Evolutionary conservation across 2,113 vertebrate genomes (phyloP).

Genomic region (Daphoenositta chrysoptera): DNA sequence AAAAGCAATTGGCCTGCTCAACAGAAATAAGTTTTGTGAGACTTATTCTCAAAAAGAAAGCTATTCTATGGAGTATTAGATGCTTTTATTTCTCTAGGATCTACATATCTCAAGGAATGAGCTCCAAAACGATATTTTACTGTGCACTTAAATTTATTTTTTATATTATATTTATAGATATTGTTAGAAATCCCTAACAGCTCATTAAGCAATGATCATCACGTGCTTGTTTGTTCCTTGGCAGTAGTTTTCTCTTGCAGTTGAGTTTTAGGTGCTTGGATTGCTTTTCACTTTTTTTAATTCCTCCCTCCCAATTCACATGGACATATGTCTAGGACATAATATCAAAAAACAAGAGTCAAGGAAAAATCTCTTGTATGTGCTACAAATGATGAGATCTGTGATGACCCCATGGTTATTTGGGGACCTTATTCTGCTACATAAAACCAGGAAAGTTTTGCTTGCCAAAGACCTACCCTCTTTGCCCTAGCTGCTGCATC

Average conservation of each 20-base stretch:
- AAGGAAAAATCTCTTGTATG: background rate
- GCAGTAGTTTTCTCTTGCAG: background rate
- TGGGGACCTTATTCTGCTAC: background rate
- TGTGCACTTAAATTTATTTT: background rate
- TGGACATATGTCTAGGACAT: background rate
- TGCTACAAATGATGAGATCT: background rate
- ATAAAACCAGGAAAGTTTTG: background rate
- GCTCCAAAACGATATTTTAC: background rate
- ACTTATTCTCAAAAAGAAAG: background rate
- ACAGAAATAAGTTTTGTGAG: background rate
- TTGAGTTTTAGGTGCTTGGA: background rate
- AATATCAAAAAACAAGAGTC: background rate
- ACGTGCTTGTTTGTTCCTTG: background rate
- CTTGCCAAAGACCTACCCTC: background rate
- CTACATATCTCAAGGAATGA: background rate
- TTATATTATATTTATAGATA: background rate
- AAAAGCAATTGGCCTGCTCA: background rate
- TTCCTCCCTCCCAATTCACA: background rate
- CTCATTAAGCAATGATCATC: background rate
- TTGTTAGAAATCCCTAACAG: background rate
- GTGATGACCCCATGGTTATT: background rate
- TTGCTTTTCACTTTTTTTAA: background rate
- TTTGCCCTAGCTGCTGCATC: background rate
- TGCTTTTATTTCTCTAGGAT: background rate
- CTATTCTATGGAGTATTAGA: background rate